Percentiles rank a stretch among this genome's conserved stretches.
Conservation (phyloP, 2,888 invertebrate species). For the Drosophila merina region DNA sequence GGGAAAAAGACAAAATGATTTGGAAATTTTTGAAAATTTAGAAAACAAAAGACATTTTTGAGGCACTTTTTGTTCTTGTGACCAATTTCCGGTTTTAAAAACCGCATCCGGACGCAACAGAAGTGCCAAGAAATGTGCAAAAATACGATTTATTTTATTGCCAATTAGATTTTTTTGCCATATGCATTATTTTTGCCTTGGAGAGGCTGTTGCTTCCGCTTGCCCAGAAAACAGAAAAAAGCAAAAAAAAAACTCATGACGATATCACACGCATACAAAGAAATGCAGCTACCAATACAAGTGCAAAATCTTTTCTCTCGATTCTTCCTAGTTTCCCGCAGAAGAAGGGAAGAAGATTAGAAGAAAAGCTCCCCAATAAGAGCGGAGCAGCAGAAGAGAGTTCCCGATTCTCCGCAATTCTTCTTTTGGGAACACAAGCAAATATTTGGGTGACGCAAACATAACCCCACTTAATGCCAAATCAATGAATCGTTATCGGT, state of each 20-base stretch:
- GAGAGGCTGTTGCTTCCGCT: conserved; percentile 43
- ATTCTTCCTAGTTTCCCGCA: background rate
- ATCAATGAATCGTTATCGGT: conserved; percentile 47
- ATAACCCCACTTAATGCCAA: conserved; percentile 69
- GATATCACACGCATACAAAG: conserved; percentile 25
- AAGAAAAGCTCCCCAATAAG: conserved; percentile 4
- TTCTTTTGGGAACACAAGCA: conserved; percentile 51
- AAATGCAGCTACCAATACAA: conserved; percentile 8
- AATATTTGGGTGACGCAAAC: conserved; percentile 77
- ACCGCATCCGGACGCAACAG: conserved; percentile 8
- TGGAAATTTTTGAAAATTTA: too few species aligned
- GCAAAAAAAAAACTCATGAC: conserved; percentile 36
- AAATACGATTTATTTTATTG: conserved; percentile 41
- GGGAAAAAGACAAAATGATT: too few species aligned
- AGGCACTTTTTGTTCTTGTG: background rate
- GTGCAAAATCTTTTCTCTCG: background rate
- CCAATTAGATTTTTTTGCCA: conserved; percentile 50
- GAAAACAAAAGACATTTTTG: too few species aligned
- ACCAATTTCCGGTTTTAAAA: conserved; percentile 53
- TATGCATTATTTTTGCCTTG: conserved; percentile 43
- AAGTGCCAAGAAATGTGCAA: conserved; percentile 2
- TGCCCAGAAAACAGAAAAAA: conserved; percentile 27
- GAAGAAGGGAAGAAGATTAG: background rate
- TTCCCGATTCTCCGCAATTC: conserved; percentile 10
- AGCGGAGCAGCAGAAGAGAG: conserved; percentile 13